phyloP scores from a whole-genome alignment of 1,140 invertebrate genomes.

The Drosophila ambigua region DNA sequence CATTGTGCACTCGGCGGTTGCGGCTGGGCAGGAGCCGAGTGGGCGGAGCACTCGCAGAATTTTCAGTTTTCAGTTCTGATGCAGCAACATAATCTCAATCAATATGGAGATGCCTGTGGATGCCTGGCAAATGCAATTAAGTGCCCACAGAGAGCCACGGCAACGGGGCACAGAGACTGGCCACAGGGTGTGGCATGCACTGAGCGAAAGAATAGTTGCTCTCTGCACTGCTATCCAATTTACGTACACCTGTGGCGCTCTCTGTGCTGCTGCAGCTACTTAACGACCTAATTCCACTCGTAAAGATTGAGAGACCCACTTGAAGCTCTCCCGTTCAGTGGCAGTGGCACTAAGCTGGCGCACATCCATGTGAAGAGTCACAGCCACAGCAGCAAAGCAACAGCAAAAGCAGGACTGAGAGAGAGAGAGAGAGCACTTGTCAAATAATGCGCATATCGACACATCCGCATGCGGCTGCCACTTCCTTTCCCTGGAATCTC shows the following conservation, averaged over 20 bases:
- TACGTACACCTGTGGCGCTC: no score
- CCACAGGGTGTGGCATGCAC: constrained; percentile 1
- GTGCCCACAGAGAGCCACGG: constrained; percentile 5
- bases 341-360: neutral
- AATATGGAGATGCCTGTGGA: constrained; percentile 8
- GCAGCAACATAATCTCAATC: constrained; percentile 39
- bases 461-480: neutral
- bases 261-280: no score
- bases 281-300: no score
- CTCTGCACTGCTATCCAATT: no score
- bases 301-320: no score
- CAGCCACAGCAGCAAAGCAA: neutral
- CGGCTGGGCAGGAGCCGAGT: no score
- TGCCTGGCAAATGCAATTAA: constrained; percentile 39
- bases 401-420: constrained; percentile 1
- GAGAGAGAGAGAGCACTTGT: constrained; percentile 35
- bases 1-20: no score
- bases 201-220: no score
- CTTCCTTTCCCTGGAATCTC: neutral
- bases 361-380: neutral
- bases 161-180: neutral
- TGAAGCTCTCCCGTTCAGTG: neutral
- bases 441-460: constrained; percentile 55
- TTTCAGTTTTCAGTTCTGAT: constrained; percentile 29
- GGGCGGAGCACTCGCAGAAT: neutral